Evolutionary conservation across 2,888 invertebrate species (phyloP).

Genomic region (Siphonodentalium dalli): DNA sequence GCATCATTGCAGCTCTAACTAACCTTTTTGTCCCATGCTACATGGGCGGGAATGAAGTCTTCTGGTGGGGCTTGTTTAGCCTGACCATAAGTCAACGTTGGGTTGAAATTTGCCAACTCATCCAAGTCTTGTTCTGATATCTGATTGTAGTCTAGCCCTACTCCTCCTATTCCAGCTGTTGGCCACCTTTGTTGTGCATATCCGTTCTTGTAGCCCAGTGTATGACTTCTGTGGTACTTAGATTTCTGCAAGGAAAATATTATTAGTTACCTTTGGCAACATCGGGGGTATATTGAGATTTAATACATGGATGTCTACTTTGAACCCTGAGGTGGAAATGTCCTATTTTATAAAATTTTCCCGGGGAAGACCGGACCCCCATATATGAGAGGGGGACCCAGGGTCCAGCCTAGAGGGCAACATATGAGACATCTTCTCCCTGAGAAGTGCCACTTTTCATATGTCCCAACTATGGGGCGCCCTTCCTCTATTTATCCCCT

Average conservation of each 20-base stretch:
- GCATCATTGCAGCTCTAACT: not conserved
- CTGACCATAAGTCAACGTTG: slow-evolving; percentile 66
- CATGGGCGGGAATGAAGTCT: slow-evolving; percentile 65
- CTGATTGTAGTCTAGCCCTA: slow-evolving; percentile 57
- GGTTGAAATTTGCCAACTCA: slow-evolving; percentile 63
- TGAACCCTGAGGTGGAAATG: not conserved
- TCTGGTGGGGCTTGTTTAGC: slow-evolving; percentile 64
- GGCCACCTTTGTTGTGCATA: slow-evolving; percentile 56
- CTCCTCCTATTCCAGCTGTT: slow-evolving; percentile 60
- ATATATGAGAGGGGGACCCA: too few relatives aligned
- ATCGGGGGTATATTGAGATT: too few relatives aligned
- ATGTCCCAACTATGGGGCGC: too few relatives aligned
- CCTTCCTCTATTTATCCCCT: too few relatives aligned
- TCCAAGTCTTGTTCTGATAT: slow-evolving; percentile 62
- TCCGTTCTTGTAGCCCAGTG: slow-evolving; percentile 63
- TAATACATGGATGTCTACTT: too few relatives aligned
- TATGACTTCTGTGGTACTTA: slow-evolving; percentile 62
- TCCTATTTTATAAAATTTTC: too few relatives aligned
- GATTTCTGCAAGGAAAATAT: slow-evolving; percentile 52
- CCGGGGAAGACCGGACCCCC: too few relatives aligned
- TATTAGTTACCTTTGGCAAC: too few relatives aligned
- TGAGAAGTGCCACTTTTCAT: too few relatives aligned
- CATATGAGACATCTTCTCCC: too few relatives aligned
- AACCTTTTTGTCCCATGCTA: slow-evolving; percentile 66
- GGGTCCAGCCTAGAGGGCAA: too few relatives aligned